Evolutionary conservation across 2,888 invertebrate genomes (phyloP).

Genomic region (Epistrophe grossulariae): DNA sequence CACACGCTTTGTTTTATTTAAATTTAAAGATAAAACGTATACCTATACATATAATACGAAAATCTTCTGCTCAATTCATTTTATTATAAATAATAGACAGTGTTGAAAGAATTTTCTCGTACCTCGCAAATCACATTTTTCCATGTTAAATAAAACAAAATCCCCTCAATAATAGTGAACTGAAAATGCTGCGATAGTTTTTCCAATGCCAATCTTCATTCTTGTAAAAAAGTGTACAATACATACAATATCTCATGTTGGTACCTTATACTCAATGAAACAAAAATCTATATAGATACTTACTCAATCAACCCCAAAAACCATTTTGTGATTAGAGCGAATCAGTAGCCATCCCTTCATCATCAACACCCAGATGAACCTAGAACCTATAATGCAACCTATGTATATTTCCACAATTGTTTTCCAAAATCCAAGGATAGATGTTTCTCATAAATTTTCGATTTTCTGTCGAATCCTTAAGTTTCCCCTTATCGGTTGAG

Average conservation of each 20-base stretch:
- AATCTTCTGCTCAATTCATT: too few species aligned
- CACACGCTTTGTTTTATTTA: too few species aligned
- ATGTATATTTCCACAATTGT: conserved; percentile 47
- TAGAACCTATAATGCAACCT: conserved; percentile 17
- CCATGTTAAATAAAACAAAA: neutral
- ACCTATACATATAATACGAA: too few species aligned
- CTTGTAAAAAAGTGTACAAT: neutral
- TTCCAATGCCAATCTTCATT: neutral
- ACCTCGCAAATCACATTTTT: neutral
- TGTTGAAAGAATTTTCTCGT: neutral
- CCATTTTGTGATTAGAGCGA: conserved; percentile 11
- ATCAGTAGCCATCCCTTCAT: conserved; percentile 38
- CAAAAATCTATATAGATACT: neutral
- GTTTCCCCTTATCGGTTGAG: conserved; percentile 53
- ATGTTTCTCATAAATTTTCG: conserved; percentile 66
- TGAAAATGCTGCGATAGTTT: neutral
- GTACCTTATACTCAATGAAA: neutral
- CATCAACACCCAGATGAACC: conserved; percentile 1
- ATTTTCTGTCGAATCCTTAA: conserved; percentile 63
- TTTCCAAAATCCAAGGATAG: conserved; percentile 50
- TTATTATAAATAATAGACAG: neutral
- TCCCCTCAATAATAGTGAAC: neutral
- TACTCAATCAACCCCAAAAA: conserved; percentile 34
- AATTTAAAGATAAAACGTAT: too few species aligned
- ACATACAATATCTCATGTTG: too few species aligned